phyloP scores from a whole-genome alignment of 2,797 vertebrate species.

The Pagetopsis macropterus region DNA sequence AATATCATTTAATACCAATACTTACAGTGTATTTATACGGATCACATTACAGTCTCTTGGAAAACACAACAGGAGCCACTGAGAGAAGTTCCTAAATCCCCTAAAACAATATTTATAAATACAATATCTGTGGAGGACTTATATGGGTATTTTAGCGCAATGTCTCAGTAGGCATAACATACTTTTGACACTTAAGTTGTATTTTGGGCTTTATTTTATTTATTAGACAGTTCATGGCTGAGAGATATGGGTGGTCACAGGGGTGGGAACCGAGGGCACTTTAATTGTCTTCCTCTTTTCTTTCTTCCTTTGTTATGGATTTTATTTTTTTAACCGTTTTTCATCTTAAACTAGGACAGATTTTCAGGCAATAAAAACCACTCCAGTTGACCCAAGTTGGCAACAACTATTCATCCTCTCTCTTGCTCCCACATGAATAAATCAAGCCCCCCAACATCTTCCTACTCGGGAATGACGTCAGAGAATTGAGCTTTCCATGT shows the following conservation, averaged over 20 bases:
- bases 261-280: neutral
- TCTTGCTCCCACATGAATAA: slow-evolving; percentile 77
- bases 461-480: slow-evolving; percentile 71
- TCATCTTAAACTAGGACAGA: slow-evolving; percentile 20
- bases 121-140: neutral
- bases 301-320: slow-evolving; percentile 4
- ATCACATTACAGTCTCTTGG: slow-evolving; percentile 27
- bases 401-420: slow-evolving; percentile 57
- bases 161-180: neutral
- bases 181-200: neutral
- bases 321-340: slow-evolving; percentile 10
- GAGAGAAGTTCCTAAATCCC: slow-evolving; percentile 7
- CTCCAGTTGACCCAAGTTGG: slow-evolving; percentile 46
- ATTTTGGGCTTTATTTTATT: slow-evolving; percentile 1
- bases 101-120: slow-evolving; percentile 33
- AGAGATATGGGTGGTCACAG: slow-evolving; percentile 12
- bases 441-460: slow-evolving; percentile 70
- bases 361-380: slow-evolving; percentile 46
- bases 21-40: slow-evolving; percentile 5
- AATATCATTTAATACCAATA: slow-evolving; percentile 45
- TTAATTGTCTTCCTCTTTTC: slow-evolving; percentile 20
- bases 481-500: slow-evolving; percentile 75
- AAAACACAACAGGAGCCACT: slow-evolving; percentile 13
- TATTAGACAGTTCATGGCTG: neutral
- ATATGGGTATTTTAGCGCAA: neutral